These are phyloP conservation scores for Tichodroma muraria DNA, from an alignment of 2,113 vertebrate species.

Conservation along the genomic window DNA sequence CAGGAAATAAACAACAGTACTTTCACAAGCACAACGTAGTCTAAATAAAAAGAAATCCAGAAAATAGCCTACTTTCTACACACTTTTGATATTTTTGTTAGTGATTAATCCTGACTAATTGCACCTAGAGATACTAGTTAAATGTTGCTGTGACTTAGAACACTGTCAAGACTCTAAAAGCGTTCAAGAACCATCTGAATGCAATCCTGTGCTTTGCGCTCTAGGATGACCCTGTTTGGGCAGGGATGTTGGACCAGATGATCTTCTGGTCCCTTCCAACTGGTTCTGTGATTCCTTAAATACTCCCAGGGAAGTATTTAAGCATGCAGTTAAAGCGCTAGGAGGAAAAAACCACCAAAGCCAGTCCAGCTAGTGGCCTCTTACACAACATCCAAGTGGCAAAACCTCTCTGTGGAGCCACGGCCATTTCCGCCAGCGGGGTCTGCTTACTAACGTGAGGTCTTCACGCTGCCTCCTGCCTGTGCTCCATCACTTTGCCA, in stretches of 20 bases:
- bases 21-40: neutral
- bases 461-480: neutral
- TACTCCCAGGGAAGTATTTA: neutral
- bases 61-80: neutral
- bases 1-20: neutral
- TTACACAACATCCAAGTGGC: fast-evolving
- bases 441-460: fast-evolving
- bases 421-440: fast-evolving
- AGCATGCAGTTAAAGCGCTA: fast-evolving
- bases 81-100: neutral
- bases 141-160: neutral
- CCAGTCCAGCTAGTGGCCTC: fast-evolving
- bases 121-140: neutral
- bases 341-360: neutral
- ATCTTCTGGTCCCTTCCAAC: neutral
- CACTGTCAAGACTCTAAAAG: neutral
- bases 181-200: neutral
- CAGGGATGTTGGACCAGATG: neutral
- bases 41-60: neutral
- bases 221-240: neutral
- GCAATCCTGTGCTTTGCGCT: neutral
- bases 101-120: neutral
- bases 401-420: neutral
- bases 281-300: neutral
- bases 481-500: fast-evolving